phyloP scores from a whole-genome alignment of 2,113 vertebrate genomes.

The Oreochromis spilurus region DNA sequence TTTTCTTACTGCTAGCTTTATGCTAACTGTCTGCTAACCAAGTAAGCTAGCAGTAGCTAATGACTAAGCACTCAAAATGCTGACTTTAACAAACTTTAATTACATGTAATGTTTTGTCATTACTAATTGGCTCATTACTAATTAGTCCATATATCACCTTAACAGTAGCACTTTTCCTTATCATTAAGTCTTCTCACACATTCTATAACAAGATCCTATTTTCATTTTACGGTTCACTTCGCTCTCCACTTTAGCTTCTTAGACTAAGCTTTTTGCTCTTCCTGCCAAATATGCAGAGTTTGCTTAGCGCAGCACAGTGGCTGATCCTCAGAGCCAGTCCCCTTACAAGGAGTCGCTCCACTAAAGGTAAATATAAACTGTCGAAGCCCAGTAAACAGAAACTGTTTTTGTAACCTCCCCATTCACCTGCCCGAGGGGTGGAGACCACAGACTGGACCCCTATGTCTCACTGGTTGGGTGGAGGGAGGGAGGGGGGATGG shows the following conservation, averaged over 20 bases:
- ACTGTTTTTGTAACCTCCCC: conserved; percentile 33
- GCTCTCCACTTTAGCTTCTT: background rate
- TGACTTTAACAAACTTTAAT: background rate
- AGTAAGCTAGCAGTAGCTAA: background rate
- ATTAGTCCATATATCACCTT: background rate
- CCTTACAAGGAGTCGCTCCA: conserved; percentile 59
- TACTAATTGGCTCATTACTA: background rate
- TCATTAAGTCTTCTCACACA: background rate
- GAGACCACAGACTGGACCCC: background rate
- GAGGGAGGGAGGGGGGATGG: background rate
- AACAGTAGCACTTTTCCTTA: background rate
- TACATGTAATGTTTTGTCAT: background rate
- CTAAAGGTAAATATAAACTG: conserved; percentile 62
- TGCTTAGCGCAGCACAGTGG: conserved; percentile 1
- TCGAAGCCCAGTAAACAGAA: conserved; percentile 28
- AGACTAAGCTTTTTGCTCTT: background rate
- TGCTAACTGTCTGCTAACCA: background rate
- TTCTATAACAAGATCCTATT: background rate
- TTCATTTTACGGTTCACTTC: background rate
- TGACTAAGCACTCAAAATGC: background rate
- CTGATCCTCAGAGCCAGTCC: conserved; percentile 23
- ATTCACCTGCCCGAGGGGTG: conserved; percentile 37
- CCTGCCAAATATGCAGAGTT: conserved; percentile 46
- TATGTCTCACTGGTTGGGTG: background rate
- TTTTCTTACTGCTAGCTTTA: background rate